Conservation (phyloP, 2,797 vertebrate genomes). For the Premnoplex brunnescens region DNA sequence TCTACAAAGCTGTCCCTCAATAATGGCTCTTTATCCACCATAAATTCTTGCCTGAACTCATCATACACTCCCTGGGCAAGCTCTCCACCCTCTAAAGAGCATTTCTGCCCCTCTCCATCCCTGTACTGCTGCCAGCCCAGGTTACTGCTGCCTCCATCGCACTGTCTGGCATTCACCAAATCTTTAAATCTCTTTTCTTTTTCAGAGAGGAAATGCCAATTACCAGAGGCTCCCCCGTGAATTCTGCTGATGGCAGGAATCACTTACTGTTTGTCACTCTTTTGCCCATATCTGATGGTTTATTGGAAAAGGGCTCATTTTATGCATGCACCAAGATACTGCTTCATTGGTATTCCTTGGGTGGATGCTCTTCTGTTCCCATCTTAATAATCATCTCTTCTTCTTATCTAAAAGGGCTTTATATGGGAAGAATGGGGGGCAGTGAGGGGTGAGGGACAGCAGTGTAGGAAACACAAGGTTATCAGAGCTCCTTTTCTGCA, state of each 20-base stretch:
- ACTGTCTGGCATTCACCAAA: background rate
- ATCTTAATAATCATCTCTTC: slow-evolving; percentile 69
- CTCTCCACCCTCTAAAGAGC: background rate
- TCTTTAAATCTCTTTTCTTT: slow-evolving; percentile 3
- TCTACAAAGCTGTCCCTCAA: background rate
- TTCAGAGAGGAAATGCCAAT: slow-evolving; percentile 19
- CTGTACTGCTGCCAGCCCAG: background rate
- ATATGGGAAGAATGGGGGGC: slow-evolving; percentile 4
- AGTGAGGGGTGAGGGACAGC: slow-evolving; percentile 14
- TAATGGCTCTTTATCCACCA: background rate
- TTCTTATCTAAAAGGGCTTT: slow-evolving; percentile 45
- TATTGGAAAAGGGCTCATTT: slow-evolving; percentile 1
- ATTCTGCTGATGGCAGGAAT: slow-evolving; percentile 44
- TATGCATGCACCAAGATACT: background rate
- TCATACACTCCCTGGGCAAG: background rate
- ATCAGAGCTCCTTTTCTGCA: background rate
- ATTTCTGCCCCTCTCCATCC: background rate
- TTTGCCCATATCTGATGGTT: slow-evolving; percentile 23
- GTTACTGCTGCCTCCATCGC: background rate
- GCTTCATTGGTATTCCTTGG: slow-evolving; percentile 64
- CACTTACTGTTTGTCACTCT: slow-evolving; percentile 37
- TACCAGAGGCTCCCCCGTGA: background rate
- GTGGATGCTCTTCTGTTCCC: slow-evolving; percentile 23
- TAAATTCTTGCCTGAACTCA: background rate
- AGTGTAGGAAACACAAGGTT: slow-evolving; percentile 28